Evolutionary conservation across 2,888 invertebrate genomes (phyloP), one percentile per base, ranked within the genome.

Genomic region (Drosophila subsilvestris): DNA sequence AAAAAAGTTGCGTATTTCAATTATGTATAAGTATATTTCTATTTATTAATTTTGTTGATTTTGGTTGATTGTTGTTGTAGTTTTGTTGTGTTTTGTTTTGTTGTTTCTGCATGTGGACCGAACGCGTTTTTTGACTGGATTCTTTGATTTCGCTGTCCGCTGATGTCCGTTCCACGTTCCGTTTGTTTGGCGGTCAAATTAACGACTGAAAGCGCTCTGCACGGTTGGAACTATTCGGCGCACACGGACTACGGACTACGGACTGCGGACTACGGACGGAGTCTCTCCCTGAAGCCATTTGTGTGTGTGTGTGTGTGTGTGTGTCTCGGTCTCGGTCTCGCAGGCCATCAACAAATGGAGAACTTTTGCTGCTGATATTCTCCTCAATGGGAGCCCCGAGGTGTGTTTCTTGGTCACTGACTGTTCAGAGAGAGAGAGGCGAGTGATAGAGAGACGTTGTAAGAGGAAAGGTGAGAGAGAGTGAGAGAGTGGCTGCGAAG

Each of bases 131-230:
- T 37, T 2, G 37, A 37, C 14, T 37, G 14, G 6, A 37, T 37
- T 37, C 5, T 14, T 14, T 1, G 37, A n/a, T 37, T 37, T n/a
- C 37, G 7, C 7, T 37, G 14, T 5, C 20, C 25, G 47, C 60
- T 71, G 74, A 81, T 88, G 82, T 90, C 86, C 87, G 86, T 53
- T 63, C 75, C 71, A 79, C 86, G 90, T 86, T 89, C 87, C 86
- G 89, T 86, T 75, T 86, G 81, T 83, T 88, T 87, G 89, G 90
- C 90, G 91, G 87, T 89, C 89, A 86, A 87, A 90, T 88, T 77
- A 80, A 85, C 88, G 89, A 90, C 91, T 90, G 88, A 90, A 78
- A 80, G 80, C 80, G 85, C 63, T 62, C 48, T 62, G 42, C 37
- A 62, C 62, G 48, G 20, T 27, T n/a, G n/a, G n/a, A 17, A 45